phyloP scores from a whole-genome alignment of 1,140 invertebrate species.

The Scaptomyza graminum region DNA sequence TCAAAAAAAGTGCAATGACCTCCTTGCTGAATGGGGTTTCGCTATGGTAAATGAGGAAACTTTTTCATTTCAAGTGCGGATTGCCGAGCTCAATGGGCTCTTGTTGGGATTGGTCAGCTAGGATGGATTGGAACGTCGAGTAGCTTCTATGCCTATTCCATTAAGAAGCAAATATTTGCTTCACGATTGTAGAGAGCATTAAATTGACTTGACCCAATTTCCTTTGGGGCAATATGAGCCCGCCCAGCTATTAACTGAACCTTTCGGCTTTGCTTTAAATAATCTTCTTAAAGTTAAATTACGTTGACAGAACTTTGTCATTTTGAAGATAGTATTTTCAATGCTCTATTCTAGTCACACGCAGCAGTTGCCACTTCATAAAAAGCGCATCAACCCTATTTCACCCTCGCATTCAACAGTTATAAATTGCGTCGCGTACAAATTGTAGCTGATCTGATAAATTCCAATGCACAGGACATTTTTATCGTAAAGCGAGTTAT shows the following conservation, averaged over 20 bases:
- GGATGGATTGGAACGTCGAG: conserved; percentile 4
- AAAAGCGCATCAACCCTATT: conserved; percentile 34
- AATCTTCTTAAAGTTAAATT: background rate
- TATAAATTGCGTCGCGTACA: conserved; percentile 63
- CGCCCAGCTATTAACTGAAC: background rate
- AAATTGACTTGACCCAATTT: background rate
- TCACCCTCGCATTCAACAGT: conserved; percentile 62
- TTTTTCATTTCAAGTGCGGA: conserved; percentile 15
- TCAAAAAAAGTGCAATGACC: conserved; percentile 21
- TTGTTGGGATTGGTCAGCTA: background rate
- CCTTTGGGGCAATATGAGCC: background rate
- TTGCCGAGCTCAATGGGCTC: conserved; percentile 6
- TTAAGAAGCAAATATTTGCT: conserved; percentile 1
- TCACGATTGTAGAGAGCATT: background rate
- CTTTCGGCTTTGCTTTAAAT: background rate
- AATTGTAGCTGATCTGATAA: conserved; percentile 67
- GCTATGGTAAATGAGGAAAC: conserved; percentile 12
- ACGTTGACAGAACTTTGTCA: background rate
- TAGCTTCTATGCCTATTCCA: background rate
- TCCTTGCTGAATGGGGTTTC: conserved; percentile 4
- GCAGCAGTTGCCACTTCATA: conserved; percentile 56
- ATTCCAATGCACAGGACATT: conserved; percentile 45
- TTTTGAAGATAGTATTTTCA: background rate
- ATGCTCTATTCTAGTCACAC: conserved; percentile 26
- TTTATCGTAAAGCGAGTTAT: conserved; percentile 4